Percentiles rank a stretch among this genome's conserved stretches.
Conservation (phyloP, 2,113 vertebrate genomes). For the Oreocharis arfaki region DNA sequence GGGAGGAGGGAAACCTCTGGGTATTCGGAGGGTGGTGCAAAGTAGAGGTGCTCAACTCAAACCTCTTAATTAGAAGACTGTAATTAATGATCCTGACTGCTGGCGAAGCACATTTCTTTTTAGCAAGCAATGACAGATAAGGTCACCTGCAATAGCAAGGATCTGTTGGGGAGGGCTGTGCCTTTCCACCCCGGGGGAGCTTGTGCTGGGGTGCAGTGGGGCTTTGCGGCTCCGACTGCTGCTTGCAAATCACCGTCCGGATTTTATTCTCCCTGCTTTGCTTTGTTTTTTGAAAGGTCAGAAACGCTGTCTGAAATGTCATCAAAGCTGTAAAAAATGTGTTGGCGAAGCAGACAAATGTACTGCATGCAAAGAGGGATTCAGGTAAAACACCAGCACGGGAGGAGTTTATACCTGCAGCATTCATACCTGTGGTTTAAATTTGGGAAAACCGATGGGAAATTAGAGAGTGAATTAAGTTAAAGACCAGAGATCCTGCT, state of each 20-base stretch:
- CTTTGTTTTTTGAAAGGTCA: slow-evolving; percentile 73
- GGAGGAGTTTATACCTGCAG: neutral
- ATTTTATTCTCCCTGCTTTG: neutral
- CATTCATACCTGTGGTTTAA: neutral
- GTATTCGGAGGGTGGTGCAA: neutral
- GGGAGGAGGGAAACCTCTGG: neutral
- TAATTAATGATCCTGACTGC: slow-evolving; percentile 18
- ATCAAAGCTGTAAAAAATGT: slow-evolving; percentile 83
- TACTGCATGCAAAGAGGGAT: slow-evolving; percentile 81
- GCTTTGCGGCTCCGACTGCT: neutral
- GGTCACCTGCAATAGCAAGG: neutral
- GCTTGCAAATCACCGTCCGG: neutral
- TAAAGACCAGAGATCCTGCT: neutral
- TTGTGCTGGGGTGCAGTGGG: neutral
- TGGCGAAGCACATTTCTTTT: neutral
- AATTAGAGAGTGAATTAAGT: neutral
- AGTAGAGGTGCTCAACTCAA: neutral
- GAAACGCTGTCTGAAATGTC: slow-evolving; percentile 82
- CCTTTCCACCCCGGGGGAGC: neutral
- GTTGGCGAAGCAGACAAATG: slow-evolving; percentile 78
- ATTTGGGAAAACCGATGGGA: neutral
- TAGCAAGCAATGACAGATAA: neutral
- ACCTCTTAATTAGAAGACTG: slow-evolving; percentile 5
- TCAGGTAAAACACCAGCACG: slow-evolving; percentile 72
- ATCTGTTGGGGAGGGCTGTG: neutral